Conservation (phyloP, 1,140 invertebrate species). For the Phymorhynchus buccinoides region DNA sequence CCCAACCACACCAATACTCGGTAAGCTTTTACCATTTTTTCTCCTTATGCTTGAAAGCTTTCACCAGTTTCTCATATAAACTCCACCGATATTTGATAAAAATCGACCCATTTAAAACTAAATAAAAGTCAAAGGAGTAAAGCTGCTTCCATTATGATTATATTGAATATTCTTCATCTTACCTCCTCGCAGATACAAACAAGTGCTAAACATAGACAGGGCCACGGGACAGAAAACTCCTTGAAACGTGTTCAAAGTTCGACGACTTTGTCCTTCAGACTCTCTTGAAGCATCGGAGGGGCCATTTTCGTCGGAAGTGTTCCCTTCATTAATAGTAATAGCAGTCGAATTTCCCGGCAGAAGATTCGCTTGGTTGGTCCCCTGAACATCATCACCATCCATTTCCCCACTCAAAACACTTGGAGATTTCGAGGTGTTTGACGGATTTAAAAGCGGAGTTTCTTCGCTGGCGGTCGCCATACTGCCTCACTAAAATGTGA, state of each 20-base stretch:
- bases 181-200: slow-evolving; percentile 98
- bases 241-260: slow-evolving; percentile 93
- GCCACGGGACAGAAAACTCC: slow-evolving; percentile 98
- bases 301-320: background rate
- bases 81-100: too few species aligned
- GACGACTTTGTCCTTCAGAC: background rate
- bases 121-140: too few species aligned
- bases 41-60: too few species aligned
- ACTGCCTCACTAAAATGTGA: background rate
- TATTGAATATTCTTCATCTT: too few species aligned
- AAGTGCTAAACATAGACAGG: slow-evolving; percentile 97
- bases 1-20: too few species aligned
- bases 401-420: background rate
- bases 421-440: background rate
- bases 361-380: background rate
- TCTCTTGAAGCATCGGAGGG: background rate
- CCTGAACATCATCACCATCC: background rate
- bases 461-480: background rate
- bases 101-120: too few species aligned
- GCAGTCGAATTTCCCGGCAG: slow-evolving; percentile 46
- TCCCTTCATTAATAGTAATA: background rate
- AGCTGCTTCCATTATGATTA: too few species aligned
- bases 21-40: too few species aligned
- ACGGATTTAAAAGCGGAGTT: background rate
- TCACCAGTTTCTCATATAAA: too few species aligned